Percentiles rank a stretch among this genome's conserved stretches.
Evolutionary conservation across 2,888 invertebrate genomes (phyloP).

Genomic region (Bedellia somnulentella): DNA sequence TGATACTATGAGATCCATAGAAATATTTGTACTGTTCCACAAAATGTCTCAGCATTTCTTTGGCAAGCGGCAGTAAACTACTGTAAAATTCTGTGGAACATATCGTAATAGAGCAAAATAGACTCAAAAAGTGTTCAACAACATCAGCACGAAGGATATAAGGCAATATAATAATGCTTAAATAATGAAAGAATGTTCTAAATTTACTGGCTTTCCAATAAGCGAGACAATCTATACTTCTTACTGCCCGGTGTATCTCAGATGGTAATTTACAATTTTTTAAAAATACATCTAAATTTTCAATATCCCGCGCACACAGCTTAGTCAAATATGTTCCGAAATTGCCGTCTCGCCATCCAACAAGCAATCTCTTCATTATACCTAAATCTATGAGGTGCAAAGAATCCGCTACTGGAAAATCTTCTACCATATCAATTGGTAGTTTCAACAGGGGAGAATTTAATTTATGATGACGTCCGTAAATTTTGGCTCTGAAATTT

Average conservation of each 20-base stretch:
- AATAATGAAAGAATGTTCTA: conserved; percentile 11
- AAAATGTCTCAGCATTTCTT: conserved; percentile 9
- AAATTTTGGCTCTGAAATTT: conserved; percentile 7
- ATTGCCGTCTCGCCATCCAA: conserved; percentile 13
- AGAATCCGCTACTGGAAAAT: conserved; percentile 12
- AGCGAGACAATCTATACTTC: conserved; percentile 9
- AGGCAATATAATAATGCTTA: conserved; percentile 11
- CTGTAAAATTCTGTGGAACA: conserved; percentile 10
- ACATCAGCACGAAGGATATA: conserved; percentile 7
- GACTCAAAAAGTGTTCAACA: conserved; percentile 11
- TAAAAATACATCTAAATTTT: conserved; percentile 9
- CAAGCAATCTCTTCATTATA: conserved; percentile 12
- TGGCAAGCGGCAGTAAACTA: conserved; percentile 8
- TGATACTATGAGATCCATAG: conserved; percentile 8
- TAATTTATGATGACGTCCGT: conserved; percentile 6
- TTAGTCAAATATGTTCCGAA: conserved; percentile 10
- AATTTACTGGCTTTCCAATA: conserved; percentile 14
- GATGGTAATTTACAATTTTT: conserved; percentile 8
- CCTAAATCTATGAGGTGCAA: conserved; percentile 12
- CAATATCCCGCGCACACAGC: conserved; percentile 9
- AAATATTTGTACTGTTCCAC: conserved; percentile 4
- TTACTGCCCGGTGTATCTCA: conserved; percentile 12
- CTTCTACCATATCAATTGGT: conserved; percentile 13
- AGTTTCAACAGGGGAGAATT: conserved; percentile 8
- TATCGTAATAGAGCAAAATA: conserved; percentile 13